Conservation (phyloP, 2,888 invertebrate genomes). For the Heliconius hortense region DNA sequence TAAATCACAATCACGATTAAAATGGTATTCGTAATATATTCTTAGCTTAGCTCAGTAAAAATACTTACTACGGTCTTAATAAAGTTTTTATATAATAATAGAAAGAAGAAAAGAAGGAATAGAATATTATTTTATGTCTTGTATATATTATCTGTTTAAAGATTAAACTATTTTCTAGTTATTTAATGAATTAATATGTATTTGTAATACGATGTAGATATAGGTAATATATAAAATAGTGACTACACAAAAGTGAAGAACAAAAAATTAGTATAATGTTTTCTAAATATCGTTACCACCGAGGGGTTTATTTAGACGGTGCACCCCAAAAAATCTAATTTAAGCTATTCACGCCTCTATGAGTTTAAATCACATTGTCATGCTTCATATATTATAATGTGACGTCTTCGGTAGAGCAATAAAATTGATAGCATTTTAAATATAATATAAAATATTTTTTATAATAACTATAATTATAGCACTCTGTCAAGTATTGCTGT, state of each 20-base stretch:
- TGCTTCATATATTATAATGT: constrained; percentile 19
- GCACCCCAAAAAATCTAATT: constrained; percentile 22
- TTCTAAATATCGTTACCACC: constrained; percentile 14
- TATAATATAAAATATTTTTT: constrained; percentile 39
- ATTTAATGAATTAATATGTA: not conserved
- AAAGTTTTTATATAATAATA: not conserved
- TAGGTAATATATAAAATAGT: no score
- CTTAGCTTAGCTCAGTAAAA: not conserved
- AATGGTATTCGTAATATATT: no score
- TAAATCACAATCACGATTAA: no score
- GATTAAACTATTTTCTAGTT: not conserved
- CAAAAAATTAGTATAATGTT: constrained; percentile 14
- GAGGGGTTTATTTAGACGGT: constrained; percentile 10
- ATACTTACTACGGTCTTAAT: not conserved
- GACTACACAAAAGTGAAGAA: not conserved
- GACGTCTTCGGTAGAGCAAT: constrained; percentile 8
- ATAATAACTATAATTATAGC: not conserved
- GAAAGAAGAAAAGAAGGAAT: no score
- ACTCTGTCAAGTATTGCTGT: not conserved
- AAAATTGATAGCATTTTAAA: constrained; percentile 27
- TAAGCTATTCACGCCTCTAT: constrained; percentile 22
- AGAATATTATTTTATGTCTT: not conserved
- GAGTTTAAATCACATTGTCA: constrained; percentile 24
- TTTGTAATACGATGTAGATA: no score
- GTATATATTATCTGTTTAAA: not conserved